Evolutionary conservation across 2,113 vertebrate genomes (phyloP), one percentile per base, ranked within the genome.

Genomic region (Pygoscelis adeliae): DNA sequence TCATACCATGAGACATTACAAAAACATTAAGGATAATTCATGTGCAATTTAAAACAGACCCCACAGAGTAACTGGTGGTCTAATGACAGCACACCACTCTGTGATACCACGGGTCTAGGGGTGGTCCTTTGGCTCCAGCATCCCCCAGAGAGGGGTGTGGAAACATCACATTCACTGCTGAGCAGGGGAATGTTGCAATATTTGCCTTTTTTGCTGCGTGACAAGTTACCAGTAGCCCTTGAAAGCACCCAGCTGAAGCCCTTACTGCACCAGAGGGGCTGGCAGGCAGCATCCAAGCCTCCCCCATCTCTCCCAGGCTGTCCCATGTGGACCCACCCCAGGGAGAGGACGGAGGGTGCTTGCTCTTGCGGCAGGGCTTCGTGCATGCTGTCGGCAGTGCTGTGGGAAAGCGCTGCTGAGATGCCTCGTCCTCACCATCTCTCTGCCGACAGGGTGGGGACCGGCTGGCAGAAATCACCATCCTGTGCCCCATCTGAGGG

Each of bases 11-110:
- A 88, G 63, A 88, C 36, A 50, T 84, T 88, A 88, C 47, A 56
- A 84, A 95, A 91, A 88, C 66, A 81, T 44, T 66, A 90, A 22
- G 62, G 70, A 81, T 95, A 71, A 81, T 88, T 88, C 55, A 87
- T 61, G 73, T 50, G 71, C 66, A 73, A 77, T 78, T 83, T 87
- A 83, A 93, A 93, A 78, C 90, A 90, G 86, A 83, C 17, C 40
- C 82, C 71, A 90, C 52, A 56, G 65, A 89, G 65, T 25, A 82
- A 78, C 32, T 76, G 70, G 76, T 78, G 69, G 62, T 49, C 69
- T 93, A 91, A 74, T 44, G 73, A 84, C 87, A 88, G 56, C 79
- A 78, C 22, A 22, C 11, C 36, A 5, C 34, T 32, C 73, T 47
- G 26, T 58, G 62, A 58, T 76, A 76, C 76, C 29, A 13, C 0